A percentile compares a stretch with the other conserved stretches of the same genome.
These are phyloP conservation scores for Melikaiella ostensackeni DNA, from an alignment of 2,888 invertebrate species.

Conservation along the genomic window DNA sequence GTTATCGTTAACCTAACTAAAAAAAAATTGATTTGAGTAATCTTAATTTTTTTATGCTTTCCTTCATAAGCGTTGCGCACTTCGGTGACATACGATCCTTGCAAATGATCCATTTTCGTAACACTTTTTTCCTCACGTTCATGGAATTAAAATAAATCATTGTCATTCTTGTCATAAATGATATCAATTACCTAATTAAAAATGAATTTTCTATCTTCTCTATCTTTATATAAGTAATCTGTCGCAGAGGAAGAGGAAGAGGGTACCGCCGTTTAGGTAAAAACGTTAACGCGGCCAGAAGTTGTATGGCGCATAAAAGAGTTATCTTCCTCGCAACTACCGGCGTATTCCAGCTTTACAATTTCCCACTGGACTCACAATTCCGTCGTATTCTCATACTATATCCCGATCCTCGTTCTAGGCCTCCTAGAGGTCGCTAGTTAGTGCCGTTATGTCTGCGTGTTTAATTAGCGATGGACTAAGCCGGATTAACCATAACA, in stretches of 20 bases:
- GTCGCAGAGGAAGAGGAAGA: constrained; percentile 4
- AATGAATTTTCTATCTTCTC: neutral
- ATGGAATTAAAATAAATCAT: no score
- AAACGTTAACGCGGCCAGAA: constrained; percentile 59
- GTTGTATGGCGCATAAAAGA: constrained; percentile 62
- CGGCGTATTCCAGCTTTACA: constrained; percentile 58
- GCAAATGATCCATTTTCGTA: no score
- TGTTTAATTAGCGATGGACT: constrained; percentile 42
- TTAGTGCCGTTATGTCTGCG: constrained; percentile 33
- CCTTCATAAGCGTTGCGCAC: no score
- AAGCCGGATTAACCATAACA: constrained; percentile 3
- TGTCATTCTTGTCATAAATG: no score
- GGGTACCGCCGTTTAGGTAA: constrained; percentile 50
- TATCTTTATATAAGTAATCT: neutral
- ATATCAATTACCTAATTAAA: neutral
- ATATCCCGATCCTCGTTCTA: constrained; percentile 28
- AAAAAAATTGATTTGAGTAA: no score
- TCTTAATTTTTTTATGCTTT: no score
- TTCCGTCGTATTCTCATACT: constrained; percentile 47
- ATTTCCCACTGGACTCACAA: constrained; percentile 61
- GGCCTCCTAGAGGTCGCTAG: constrained; percentile 29
- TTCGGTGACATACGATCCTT: no score
- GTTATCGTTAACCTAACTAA: no score
- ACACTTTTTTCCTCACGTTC: no score
- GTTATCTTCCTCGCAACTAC: constrained; percentile 62